Percentiles rank a stretch among this genome's conserved stretches.
Evolutionary conservation across 2,113 vertebrate species (phyloP).

Genomic region (Microcebus jonahi): DNA sequence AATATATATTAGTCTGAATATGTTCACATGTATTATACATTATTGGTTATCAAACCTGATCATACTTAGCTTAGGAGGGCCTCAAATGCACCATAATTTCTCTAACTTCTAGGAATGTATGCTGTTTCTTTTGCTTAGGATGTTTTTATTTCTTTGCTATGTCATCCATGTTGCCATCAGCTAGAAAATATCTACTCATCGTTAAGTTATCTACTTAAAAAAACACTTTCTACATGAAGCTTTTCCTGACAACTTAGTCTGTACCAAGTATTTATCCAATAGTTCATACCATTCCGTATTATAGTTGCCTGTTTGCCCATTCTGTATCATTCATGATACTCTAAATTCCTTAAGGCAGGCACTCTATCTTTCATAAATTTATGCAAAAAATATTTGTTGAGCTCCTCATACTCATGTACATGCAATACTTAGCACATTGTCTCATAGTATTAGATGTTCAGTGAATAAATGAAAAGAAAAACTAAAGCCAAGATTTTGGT

Average conservation of each 20-base stretch:
- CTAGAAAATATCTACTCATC: neutral
- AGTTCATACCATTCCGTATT: neutral
- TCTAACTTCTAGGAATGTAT: neutral
- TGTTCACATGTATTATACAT: neutral
- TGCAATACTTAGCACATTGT: neutral
- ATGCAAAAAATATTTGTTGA: neutral
- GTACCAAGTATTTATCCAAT: neutral
- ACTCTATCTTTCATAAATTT: neutral
- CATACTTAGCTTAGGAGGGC: neutral
- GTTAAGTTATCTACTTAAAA: neutral
- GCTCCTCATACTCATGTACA: neutral
- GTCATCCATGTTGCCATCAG: neutral
- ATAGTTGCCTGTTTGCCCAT: neutral
- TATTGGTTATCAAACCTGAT: neutral
- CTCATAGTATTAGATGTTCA: neutral
- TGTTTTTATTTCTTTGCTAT: neutral
- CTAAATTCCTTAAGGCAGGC: neutral
- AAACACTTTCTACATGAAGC: neutral
- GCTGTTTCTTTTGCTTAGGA: neutral
- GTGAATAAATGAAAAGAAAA: neutral
- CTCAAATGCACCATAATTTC: neutral
- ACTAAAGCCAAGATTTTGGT: neutral
- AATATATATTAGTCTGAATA: neutral
- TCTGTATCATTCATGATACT: neutral
- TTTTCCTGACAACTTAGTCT: neutral